phyloP scores from a whole-genome alignment of 2,888 invertebrate species.

The Sminthurinus aureus region DNA sequence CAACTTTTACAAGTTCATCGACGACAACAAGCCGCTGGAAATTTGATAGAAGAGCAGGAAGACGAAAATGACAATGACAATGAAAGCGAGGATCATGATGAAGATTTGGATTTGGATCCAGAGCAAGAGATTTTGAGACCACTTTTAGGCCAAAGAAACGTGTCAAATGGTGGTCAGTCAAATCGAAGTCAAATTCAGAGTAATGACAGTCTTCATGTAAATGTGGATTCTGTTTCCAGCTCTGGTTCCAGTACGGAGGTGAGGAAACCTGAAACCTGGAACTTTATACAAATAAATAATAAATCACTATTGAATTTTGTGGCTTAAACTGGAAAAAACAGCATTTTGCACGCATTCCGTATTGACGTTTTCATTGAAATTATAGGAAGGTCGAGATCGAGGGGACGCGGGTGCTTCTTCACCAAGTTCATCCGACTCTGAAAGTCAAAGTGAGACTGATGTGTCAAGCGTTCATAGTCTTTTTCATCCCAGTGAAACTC shows the following conservation, averaged over 20 bases:
- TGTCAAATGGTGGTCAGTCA: neutral
- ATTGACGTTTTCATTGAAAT: no score
- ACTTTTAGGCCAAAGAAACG: neutral
- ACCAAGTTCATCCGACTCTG: neutral
- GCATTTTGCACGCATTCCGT: no score
- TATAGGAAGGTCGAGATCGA: neutral
- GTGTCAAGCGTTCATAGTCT: neutral
- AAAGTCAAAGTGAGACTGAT: neutral
- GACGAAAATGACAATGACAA: neutral
- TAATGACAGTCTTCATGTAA: conserved; percentile 25
- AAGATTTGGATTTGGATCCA: neutral
- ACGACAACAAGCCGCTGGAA: neutral
- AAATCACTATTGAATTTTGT: no score
- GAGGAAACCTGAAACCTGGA: no score
- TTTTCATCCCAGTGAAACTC: neutral
- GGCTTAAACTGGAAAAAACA: no score
- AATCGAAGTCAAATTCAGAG: neutral
- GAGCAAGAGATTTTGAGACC: neutral
- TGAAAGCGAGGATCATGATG: neutral
- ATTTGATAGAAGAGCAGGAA: neutral
- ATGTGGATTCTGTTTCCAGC: neutral
- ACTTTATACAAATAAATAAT: no score
- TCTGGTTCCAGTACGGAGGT: neutral
- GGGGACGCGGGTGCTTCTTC: conserved; percentile 5
- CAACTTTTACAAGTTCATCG: neutral